These are phyloP conservation scores for Nipponacmea schrenckii DNA, from an alignment of 2,888 invertebrate genomes.

Conservation along the genomic window DNA sequence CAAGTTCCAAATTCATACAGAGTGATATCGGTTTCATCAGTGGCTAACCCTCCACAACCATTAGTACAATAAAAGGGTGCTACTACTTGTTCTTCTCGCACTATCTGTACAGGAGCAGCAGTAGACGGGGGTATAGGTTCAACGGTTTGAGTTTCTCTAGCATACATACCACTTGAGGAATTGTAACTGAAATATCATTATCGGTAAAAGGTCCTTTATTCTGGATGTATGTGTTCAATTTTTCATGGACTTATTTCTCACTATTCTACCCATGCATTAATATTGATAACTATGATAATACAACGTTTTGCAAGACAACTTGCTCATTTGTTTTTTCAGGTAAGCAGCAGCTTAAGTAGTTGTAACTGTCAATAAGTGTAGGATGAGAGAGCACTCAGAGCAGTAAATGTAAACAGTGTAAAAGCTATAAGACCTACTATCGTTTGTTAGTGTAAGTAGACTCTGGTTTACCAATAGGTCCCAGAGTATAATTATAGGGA, in stretches of 20 bases:
- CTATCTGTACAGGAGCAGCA: conserved; percentile 10
- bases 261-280: too few species aligned
- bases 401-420: too few species aligned
- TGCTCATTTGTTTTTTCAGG: too few species aligned
- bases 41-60: conserved; percentile 40
- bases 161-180: conserved; percentile 35
- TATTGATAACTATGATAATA: too few species aligned
- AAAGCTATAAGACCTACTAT: conserved; percentile 23
- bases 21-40: conserved; percentile 32
- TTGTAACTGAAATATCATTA: conserved; percentile 29
- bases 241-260: too few species aligned
- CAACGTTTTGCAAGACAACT: too few species aligned
- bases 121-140: conserved; percentile 32
- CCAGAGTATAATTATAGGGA: conserved; percentile 28
- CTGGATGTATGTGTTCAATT: too few species aligned
- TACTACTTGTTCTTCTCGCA: conserved; percentile 28
- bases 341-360: too few species aligned
- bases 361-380: too few species aligned
- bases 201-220: too few species aligned
- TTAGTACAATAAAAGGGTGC: conserved; percentile 40
- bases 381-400: too few species aligned
- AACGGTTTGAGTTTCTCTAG: conserved; percentile 24
- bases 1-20: conserved; percentile 38
- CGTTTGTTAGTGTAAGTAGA: conserved; percentile 33
- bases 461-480: conserved; percentile 32